Conservation (phyloP, 2,113 vertebrate species). For the Equus quagga region DNA sequence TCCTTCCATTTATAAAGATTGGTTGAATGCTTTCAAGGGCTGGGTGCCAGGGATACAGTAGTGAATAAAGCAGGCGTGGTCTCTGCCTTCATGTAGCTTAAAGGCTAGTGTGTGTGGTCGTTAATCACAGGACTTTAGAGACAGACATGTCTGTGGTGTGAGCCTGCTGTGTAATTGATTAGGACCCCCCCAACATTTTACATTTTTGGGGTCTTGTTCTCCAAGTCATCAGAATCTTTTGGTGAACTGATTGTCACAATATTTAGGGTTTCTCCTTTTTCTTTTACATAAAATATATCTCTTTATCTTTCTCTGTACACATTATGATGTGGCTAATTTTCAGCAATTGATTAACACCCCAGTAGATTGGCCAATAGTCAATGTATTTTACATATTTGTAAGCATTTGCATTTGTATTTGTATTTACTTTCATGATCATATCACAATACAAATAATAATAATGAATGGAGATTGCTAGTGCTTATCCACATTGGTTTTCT, state of each 20-base stretch:
- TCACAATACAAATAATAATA: background rate
- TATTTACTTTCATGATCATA: background rate
- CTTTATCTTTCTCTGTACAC: background rate
- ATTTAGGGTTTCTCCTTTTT: background rate
- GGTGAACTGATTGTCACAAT: background rate
- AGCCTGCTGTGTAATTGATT: background rate
- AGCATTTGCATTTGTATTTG: background rate
- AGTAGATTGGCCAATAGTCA: background rate
- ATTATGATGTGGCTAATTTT: background rate
- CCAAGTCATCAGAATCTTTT: background rate
- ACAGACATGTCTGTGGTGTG: background rate
- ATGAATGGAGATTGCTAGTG: background rate
- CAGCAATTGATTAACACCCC: background rate
- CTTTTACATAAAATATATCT: background rate
- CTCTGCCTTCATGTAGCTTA: background rate
- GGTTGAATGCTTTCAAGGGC: background rate
- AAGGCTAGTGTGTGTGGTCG: background rate
- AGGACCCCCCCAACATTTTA: background rate
- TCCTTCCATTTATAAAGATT: background rate
- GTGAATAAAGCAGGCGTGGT: background rate
- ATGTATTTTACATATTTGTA: background rate
- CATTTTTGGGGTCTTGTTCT: background rate
- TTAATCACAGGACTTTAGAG: background rate
- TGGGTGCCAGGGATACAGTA: background rate
- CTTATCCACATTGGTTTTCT: background rate